These are phyloP conservation scores for Peromyscus maniculatus DNA, from an alignment of 2,113 vertebrate species.

Conservation along the genomic window DNA sequence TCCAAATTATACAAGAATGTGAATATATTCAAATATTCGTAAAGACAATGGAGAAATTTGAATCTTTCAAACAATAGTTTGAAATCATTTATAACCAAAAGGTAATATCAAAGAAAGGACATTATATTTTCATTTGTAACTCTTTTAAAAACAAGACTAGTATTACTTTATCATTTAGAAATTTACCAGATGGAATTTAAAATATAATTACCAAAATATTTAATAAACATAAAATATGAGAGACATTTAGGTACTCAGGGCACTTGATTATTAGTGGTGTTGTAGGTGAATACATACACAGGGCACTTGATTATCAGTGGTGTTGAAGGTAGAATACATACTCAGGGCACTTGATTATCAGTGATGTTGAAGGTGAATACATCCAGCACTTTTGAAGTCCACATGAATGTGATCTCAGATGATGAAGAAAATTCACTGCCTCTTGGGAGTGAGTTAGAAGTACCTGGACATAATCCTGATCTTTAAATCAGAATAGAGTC, in stretches of 20 bases:
- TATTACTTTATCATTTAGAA: background rate
- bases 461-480: background rate
- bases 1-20: background rate
- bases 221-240: background rate
- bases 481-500: background rate
- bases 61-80: background rate
- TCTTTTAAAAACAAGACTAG: background rate
- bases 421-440: background rate
- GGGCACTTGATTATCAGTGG: background rate
- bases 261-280: background rate
- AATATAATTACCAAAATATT: background rate
- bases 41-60: background rate
- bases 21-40: background rate
- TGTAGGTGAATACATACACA: background rate
- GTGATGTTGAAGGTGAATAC: background rate
- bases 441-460: background rate
- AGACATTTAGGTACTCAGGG: background rate
- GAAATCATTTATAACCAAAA: background rate
- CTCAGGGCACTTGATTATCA: background rate
- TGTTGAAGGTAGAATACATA: background rate
- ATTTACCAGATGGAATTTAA: background rate
- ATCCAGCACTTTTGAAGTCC: background rate
- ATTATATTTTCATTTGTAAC: background rate
- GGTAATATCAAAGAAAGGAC: background rate
- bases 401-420: background rate